Percentiles rank a stretch among this genome's conserved stretches.
phyloP scores from a whole-genome alignment of 2,888 invertebrate species.

The Pelosia muscerda region DNA sequence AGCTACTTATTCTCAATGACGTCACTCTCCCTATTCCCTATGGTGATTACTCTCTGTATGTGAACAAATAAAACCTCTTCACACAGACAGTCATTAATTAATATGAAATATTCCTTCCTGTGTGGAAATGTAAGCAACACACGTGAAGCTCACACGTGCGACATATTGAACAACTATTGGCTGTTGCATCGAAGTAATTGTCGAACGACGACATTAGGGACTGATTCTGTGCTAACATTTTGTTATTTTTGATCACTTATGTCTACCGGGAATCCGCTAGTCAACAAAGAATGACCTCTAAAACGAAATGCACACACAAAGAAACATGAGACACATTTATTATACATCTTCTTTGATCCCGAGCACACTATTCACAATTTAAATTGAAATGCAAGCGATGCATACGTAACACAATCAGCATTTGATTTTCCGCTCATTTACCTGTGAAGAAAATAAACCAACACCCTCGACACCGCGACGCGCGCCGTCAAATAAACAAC shows the following conservation, averaged over 20 bases:
- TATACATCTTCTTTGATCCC: neutral
- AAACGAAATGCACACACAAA: neutral
- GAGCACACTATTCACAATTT: neutral
- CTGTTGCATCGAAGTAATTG: no score
- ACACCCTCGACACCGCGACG: neutral
- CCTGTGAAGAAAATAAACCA: neutral
- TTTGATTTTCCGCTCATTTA: neutral
- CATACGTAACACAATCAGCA: neutral
- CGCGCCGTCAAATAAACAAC: no score
- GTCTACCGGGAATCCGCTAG: neutral
- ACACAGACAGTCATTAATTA: slow-evolving; percentile 1
- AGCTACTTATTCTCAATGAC: neutral
- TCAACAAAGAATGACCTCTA: neutral
- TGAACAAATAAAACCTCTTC: slow-evolving; percentile 13
- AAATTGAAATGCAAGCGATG: neutral
- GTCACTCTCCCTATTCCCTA: neutral
- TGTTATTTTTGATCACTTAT: neutral
- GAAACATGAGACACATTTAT: neutral
- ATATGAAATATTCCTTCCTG: slow-evolving; percentile 41
- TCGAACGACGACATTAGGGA: no score
- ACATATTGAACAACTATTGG: neutral
- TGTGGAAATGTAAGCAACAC: neutral
- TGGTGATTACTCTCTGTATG: neutral
- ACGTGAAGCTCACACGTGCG: no score
- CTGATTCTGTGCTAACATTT: neutral